Conservation (phyloP, 2,113 vertebrate genomes). For the Anthoscopus minutus region DNA sequence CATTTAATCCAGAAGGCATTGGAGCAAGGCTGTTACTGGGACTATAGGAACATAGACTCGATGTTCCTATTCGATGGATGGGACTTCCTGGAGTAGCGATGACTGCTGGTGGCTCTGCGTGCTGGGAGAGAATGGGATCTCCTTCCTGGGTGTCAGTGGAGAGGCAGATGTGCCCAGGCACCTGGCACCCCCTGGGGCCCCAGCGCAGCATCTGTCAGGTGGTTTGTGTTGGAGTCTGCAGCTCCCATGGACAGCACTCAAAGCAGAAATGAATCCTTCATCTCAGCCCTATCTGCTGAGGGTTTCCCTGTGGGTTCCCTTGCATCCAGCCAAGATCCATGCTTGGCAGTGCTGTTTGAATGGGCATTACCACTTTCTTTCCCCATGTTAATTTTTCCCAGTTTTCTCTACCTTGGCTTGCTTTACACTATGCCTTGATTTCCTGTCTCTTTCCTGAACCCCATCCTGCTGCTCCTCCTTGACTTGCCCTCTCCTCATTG, state of each 20-base stretch:
- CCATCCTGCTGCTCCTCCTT: background rate
- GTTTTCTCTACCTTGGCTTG: background rate
- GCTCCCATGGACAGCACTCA: no score
- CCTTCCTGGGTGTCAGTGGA: background rate
- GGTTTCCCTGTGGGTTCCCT: background rate
- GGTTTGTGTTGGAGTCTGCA: background rate
- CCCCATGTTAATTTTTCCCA: background rate
- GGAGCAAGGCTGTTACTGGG: background rate
- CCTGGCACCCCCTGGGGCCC: background rate
- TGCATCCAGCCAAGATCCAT: background rate
- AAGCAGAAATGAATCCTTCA: background rate
- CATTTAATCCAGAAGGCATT: background rate
- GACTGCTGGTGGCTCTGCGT: background rate
- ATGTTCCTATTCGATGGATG: no score
- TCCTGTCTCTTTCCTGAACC: background rate
- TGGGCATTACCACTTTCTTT: background rate
- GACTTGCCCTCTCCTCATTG: background rate
- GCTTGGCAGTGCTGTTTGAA: background rate
- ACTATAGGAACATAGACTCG: background rate
- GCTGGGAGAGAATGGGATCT: background rate
- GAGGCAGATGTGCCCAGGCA: background rate
- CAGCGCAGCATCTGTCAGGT: background rate
- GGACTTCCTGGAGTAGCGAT: background rate
- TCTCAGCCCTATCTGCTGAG: background rate
- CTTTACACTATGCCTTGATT: background rate